These are phyloP conservation scores for Eumacrocentrus americanus DNA, from an alignment of 2,888 invertebrate genomes.

Conservation along the genomic window DNA sequence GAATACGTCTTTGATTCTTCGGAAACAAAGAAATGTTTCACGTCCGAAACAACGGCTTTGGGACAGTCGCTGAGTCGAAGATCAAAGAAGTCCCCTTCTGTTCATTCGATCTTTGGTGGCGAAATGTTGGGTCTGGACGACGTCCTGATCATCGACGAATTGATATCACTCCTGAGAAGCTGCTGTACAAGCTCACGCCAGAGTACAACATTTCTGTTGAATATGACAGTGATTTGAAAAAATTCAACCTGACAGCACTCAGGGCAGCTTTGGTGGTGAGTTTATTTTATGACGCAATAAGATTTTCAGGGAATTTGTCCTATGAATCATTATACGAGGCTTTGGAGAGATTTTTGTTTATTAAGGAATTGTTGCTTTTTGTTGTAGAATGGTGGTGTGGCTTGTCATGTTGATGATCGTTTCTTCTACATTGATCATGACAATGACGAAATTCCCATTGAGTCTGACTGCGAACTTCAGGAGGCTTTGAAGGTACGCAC, in stretches of 20 bases:
- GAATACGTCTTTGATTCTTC: no score
- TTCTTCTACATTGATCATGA: conserved; percentile 57
- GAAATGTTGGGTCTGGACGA: background rate
- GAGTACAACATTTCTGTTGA: background rate
- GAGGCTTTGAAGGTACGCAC: conserved; percentile 54
- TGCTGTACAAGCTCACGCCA: background rate
- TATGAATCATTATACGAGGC: background rate
- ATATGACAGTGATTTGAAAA: background rate
- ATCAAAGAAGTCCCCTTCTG: background rate
- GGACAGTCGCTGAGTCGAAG: background rate
- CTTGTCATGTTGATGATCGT: background rate
- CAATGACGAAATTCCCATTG: conserved; percentile 59
- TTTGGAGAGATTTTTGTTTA: no score
- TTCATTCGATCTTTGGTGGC: conserved; percentile 1
- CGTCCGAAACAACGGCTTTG: background rate
- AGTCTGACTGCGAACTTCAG: conserved; percentile 61
- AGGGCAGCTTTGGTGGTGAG: background rate
- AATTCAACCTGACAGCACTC: background rate
- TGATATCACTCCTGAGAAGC: background rate
- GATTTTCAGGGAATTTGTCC: background rate
- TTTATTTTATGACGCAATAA: background rate
- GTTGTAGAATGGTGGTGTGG: background rate
- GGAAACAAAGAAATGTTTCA: no score
- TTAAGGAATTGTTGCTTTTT: no score
- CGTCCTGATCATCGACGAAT: background rate